Conservation (phyloP, 2,113 vertebrate genomes). For the Microcebus ravelobensis region DNA sequence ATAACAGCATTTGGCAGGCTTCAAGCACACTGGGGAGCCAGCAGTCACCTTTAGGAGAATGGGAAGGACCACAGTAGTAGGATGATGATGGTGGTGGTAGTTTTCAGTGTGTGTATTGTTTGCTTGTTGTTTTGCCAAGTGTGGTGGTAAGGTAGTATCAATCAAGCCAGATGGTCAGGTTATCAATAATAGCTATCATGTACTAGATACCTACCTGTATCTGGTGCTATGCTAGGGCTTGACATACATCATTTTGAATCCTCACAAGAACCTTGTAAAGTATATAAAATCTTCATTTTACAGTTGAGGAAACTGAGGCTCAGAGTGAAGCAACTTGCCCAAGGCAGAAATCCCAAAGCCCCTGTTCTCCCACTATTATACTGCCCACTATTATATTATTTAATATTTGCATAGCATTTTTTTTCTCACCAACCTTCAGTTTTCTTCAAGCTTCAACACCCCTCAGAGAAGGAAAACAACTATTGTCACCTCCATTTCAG, state of each 20-base stretch:
- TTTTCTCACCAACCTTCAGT: not conserved
- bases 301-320: not conserved
- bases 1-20: not conserved
- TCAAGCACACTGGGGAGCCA: not conserved
- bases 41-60: not conserved
- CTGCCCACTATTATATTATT: not conserved
- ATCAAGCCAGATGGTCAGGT: not conserved
- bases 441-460: not conserved
- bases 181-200: slow-evolving; percentile 23
- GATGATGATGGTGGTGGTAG: not conserved
- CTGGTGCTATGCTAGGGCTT: not conserved
- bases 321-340: slow-evolving; percentile 5
- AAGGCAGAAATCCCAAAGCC: not conserved
- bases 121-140: not conserved
- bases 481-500: not conserved
- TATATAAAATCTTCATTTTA: not conserved
- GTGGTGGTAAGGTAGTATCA: not conserved
- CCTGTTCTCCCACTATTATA: not conserved
- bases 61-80: not conserved
- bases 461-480: not conserved
- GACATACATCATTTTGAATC: not conserved
- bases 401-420: not conserved
- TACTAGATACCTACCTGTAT: not conserved
- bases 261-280: not conserved
- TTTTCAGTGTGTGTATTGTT: not conserved